Base-by-base conservation (phyloP, 2,113 vertebrate species). In the Centropristis striata region DNA sequence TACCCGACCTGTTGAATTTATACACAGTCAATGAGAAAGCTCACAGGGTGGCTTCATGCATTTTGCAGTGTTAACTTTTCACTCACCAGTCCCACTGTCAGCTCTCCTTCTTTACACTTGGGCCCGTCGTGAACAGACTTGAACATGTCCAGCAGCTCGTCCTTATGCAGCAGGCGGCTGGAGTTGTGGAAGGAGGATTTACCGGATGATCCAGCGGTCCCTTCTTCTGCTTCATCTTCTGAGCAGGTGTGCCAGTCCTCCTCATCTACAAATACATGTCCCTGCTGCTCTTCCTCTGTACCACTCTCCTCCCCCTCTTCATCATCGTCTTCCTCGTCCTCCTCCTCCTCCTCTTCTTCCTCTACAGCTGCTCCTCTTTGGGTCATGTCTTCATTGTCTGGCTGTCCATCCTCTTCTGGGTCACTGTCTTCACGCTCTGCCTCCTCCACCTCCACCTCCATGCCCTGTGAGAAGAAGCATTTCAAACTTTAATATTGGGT, bases 61-160 rank as follows among this genome's bases (percentile, higher is more conserved):
- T 16, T 60, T 20, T 59, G 39, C 10, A 12, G 44, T 1, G 28
- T 15, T n/a, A 13, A 39, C 4, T 20, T 69, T 71, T 39, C 36
- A 91, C 98, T 94, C 87, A 98, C 98, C 97, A 99, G 87, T 20
- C 98, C 98, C n/a, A 99, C 92, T 1, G 97, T 99, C 63, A 99
- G 94, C 42, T 98, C 94, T 4, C 93, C 95, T 1, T 96, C 95
- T 90, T 96, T 98, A 88, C 95, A 92, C 50, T 69, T 95, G 41
- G 85, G 83, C 39, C 97, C 95, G 0, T 37, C 76, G 65, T 99
- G 97, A 20, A 95, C 84, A 1, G 92, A 60, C 86, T 92, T 97
- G 23, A 99, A 94, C 79, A 97, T 90, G 14, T 95, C 88, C 74
- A 99, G 92, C 54, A 99, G 94, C 54, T 99, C 97, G 23, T 96